These are phyloP conservation scores for Xestia xanthographa DNA, from an alignment of 2,888 invertebrate species.

Conservation along the genomic window DNA sequence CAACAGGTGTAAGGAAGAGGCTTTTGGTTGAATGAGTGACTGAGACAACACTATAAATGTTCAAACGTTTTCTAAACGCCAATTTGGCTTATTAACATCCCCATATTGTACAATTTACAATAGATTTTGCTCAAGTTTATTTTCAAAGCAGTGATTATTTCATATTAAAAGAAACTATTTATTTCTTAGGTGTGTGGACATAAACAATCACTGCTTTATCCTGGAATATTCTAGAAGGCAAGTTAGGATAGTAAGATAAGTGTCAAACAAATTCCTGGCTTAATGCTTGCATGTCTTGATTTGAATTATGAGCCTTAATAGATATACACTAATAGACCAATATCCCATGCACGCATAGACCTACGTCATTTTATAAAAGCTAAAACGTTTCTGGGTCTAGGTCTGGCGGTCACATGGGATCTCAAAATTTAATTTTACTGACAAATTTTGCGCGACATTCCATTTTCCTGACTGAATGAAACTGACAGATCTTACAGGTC, in stretches of 20 bases:
- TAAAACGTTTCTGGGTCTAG: neutral
- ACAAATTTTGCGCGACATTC: neutral
- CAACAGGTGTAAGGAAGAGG: neutral
- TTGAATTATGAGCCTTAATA: neutral
- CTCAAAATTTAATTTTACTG: neutral
- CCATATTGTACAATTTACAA: neutral
- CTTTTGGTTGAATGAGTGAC: neutral
- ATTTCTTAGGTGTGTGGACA: neutral
- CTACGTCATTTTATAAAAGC: too few relatives aligned
- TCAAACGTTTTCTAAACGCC: neutral
- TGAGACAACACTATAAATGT: neutral
- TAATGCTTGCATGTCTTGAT: neutral
- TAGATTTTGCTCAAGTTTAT: slow-evolving; percentile 19
- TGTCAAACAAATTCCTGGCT: neutral
- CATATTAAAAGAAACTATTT: neutral
- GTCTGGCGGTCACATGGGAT: neutral
- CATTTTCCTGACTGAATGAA: neutral
- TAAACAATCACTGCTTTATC: slow-evolving; percentile 23
- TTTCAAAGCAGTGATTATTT: slow-evolving; percentile 26
- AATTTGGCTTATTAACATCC: neutral
- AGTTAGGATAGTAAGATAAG: slow-evolving; percentile 27
- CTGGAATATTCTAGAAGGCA: neutral
- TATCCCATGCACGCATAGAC: neutral
- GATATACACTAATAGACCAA: neutral
- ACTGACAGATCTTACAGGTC: too few relatives aligned